Percentiles rank a stretch among this genome's conserved stretches.
phyloP scores from a whole-genome alignment of 23 tunicate species.

The Halocynthia roretzi region DNA sequence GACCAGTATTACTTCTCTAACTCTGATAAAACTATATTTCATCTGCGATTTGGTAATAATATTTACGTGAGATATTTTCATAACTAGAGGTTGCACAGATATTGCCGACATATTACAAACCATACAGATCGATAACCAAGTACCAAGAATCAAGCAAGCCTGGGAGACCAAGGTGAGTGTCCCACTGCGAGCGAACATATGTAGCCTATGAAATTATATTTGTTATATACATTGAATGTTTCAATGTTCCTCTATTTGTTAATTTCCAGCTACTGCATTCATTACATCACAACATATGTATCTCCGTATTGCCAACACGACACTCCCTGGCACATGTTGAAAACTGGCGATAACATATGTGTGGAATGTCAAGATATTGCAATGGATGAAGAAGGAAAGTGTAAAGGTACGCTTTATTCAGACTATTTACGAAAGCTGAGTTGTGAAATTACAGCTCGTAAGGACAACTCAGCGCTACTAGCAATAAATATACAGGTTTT shows the following conservation, averaged over 20 bases:
- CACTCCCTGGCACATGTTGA: constrained; percentile 79
- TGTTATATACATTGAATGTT: neutral
- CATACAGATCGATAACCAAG: constrained; percentile 50
- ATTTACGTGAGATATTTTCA: neutral
- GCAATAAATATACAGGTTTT: no score
- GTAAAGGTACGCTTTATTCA: constrained; percentile 46
- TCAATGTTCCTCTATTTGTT: neutral
- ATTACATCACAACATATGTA: constrained; percentile 52
- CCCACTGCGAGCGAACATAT: neutral
- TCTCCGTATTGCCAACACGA: constrained; percentile 77
- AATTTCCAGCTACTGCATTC: constrained; percentile 72
- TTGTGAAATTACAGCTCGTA: no score
- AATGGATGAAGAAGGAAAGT: constrained; percentile 57
- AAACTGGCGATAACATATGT: constrained; percentile 51
- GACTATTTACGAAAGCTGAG: no score
- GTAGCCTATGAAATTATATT: neutral
- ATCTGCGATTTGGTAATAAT: neutral
- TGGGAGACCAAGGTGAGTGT: constrained; percentile 14
- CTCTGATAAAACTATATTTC: no score
- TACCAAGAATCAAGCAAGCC: constrained; percentile 18
- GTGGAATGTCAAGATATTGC: constrained; percentile 93
- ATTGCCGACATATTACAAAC: constrained; percentile 62
- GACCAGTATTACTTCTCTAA: no score
- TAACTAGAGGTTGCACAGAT: constrained; percentile 76
- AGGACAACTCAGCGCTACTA: no score